Evolutionary conservation across 2,113 vertebrate species (phyloP).

Genomic region (Hystrix cristata): DNA sequence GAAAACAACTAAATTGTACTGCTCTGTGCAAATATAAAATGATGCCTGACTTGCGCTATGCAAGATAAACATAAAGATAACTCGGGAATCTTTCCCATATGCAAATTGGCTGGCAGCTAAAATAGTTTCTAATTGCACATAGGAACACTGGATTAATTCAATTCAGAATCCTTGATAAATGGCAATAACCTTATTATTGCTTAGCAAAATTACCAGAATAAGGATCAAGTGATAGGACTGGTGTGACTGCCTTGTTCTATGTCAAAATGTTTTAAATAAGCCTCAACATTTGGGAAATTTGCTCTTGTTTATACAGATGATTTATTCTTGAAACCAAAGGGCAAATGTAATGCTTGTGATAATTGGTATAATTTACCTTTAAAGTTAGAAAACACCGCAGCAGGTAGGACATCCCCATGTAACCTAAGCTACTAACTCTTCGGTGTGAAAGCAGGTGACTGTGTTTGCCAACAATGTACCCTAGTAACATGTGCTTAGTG

Average conservation of each 20-base stretch:
- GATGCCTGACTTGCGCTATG: neutral
- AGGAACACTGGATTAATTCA: neutral
- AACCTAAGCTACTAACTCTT: neutral
- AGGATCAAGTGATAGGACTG: neutral
- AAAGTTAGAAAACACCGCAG: neutral
- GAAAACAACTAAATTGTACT: neutral
- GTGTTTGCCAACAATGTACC: neutral
- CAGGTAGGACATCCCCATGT: neutral
- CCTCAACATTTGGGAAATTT: slow-evolving; percentile 1
- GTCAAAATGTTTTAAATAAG: neutral
- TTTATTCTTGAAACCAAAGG: slow-evolving; percentile 24
- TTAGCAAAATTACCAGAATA: neutral
- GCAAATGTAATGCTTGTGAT: neutral
- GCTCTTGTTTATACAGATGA: neutral
- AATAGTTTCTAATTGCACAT: neutral
- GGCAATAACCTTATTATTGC: neutral
- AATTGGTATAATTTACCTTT: neutral
- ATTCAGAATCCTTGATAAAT: neutral
- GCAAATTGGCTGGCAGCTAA: neutral
- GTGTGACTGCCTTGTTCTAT: neutral
- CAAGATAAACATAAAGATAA: neutral
- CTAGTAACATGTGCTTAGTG: neutral
- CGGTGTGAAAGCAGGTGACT: neutral
- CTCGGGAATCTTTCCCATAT: neutral
- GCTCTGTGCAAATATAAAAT: neutral